These are phyloP conservation scores for Synanthedon andrenaeformis DNA, from an alignment of 2,888 invertebrate species.

Conservation along the genomic window DNA sequence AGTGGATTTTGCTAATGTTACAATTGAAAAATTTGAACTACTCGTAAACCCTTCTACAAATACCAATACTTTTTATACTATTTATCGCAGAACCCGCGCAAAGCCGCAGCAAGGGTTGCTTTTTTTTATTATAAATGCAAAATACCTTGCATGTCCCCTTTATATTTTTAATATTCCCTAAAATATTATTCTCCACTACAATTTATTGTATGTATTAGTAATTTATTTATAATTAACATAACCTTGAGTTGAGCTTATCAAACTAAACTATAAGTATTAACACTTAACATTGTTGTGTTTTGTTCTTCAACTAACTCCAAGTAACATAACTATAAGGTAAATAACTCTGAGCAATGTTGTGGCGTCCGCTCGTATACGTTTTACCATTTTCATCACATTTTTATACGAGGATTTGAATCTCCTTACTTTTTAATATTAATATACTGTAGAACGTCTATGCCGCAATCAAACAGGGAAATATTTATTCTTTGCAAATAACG, in stretches of 20 bases:
- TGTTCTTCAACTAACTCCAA: neutral
- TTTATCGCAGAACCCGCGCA: too few relatives aligned
- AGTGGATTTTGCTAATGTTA: too few relatives aligned
- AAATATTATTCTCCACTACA: constrained; percentile 5
- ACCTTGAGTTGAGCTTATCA: too few relatives aligned
- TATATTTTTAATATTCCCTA: constrained; percentile 1
- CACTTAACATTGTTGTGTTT: neutral
- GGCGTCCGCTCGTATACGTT: constrained; percentile 62
- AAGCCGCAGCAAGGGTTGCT: too few relatives aligned
- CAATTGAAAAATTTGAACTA: too few relatives aligned
- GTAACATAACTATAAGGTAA: neutral
- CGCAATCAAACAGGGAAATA: too few relatives aligned
- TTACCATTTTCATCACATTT: constrained; percentile 1
- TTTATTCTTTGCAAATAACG: too few relatives aligned
- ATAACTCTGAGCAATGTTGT: constrained; percentile 44
- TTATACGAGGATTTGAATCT: neutral
- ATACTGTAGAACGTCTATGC: neutral
- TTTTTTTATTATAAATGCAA: neutral
- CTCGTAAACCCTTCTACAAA: too few relatives aligned
- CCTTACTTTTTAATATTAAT: neutral
- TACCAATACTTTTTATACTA: too few relatives aligned
- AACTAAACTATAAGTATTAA: too few relatives aligned
- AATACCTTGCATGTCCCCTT: constrained; percentile 8
- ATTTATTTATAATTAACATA: too few relatives aligned
- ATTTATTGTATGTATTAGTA: too few relatives aligned